Base-by-base conservation (phyloP, 2,888 invertebrate species). In the Pterobdella sp. region DNA sequence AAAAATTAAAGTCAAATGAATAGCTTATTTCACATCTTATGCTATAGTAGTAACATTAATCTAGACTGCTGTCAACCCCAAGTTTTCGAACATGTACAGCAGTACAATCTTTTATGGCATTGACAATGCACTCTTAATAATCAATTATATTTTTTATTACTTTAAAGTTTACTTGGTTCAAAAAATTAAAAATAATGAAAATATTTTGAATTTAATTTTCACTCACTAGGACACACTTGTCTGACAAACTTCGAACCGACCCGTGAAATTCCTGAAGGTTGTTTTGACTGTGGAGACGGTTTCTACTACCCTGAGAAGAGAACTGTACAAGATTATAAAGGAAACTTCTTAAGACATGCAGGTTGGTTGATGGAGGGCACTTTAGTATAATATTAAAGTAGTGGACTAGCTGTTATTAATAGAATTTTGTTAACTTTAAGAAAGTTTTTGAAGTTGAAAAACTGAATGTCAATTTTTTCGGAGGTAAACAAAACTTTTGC, bases 261-360 rank as follows among this genome's bases (percentile, higher is more conserved):
- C 0, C 84, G 87, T 36, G 78, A 81, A 0, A 86, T 91, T 49
- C 89, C 89, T 0, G 79, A 82, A 0, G 88, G 88, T 0, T 88
- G 87, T 79, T 91, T 88, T 79, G 91, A 92, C 78, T 87, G 88
- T 0, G 90, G 88, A 0, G 90, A 90, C 79, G 91, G 91, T 0
- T 88, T 90, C 79, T 84, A 84, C 75, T 80, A 84, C 75, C 84
- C 84, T 0, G 78, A 79, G 56, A 79, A 82, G 3, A 75, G 83
- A 75, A 81, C 84, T 60, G 82, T 84, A 42, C 79, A 80, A 2
- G 81, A 82, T 77, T 84, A 84, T 76, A 81, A 83, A 72, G 76
- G 78, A 69, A 82, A 82, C 72, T 84, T 84, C 75, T 78, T 84
- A 4, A 76, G 84, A 77, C 83, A 84, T 80, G 84, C 84, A 73